phyloP scores from a whole-genome alignment of 2,888 invertebrate genomes.

The Norana najaformis region DNA sequence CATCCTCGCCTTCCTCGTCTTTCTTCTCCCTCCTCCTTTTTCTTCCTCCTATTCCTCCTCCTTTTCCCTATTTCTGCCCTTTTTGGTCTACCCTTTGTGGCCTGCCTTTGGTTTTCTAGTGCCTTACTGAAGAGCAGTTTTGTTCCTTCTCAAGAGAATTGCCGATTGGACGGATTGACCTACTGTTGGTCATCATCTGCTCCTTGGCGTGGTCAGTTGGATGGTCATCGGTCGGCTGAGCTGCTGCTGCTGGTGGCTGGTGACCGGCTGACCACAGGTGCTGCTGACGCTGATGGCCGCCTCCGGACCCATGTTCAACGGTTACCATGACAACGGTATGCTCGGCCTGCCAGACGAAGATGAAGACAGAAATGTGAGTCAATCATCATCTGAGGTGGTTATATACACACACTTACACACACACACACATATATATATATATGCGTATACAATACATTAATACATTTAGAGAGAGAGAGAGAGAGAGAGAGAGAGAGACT shows the following conservation, averaged over 20 bases:
- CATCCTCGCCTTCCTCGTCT: neutral
- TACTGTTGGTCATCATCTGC: neutral
- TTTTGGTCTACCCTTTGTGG: too few species aligned
- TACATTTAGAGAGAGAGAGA: too few species aligned
- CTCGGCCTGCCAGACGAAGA: neutral
- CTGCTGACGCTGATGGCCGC: conserved; percentile 10
- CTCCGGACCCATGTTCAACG: conserved; percentile 20
- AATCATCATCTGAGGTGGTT: neutral
- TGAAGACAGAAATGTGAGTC: conserved; percentile 17
- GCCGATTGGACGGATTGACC: neutral
- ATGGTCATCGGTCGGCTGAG: neutral
- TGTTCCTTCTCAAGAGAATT: neutral
- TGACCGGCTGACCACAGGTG: conserved; percentile 13
- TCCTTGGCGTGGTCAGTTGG: neutral
- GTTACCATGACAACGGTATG: conserved; percentile 21
- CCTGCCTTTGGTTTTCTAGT: neutral
- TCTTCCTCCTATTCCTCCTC: neutral
- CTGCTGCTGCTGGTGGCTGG: conserved; percentile 6
- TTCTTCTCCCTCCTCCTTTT: neutral
- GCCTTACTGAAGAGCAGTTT: neutral
- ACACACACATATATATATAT: neutral
- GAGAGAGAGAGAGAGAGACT: too few species aligned
- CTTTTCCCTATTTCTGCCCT: neutral
- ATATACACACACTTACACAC: neutral
- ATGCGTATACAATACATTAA: too few species aligned